phyloP scores from a whole-genome alignment of 1,140 invertebrate species.

The Physella acuta region DNA sequence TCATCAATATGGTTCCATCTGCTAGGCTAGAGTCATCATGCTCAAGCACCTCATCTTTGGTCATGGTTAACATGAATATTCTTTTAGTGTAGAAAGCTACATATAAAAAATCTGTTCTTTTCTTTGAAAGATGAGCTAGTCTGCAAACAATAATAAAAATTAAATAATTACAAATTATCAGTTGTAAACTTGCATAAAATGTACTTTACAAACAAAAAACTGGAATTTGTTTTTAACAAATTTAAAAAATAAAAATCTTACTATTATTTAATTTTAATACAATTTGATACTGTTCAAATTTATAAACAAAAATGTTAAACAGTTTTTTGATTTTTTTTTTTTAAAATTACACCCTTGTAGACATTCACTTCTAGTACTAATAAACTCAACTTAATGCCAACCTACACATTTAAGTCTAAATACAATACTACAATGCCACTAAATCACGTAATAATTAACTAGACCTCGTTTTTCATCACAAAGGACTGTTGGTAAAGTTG shows the following conservation, averaged over 20 bases:
- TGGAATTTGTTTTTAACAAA: neutral
- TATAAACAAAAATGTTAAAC: no score
- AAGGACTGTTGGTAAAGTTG: no score
- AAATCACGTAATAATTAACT: no score
- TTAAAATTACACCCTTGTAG: no score
- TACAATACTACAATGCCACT: no score
- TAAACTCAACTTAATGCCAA: no score
- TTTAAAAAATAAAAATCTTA: neutral
- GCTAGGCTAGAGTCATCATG: neutral
- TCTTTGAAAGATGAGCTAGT: neutral
- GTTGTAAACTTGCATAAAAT: neutral
- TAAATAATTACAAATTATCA: neutral
- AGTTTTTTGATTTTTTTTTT: no score
- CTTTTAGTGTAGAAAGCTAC: neutral
- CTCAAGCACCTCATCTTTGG: slow-evolving; percentile 10
- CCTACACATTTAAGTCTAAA: no score
- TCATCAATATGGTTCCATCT: slow-evolving; percentile 7
- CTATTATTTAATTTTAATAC: no score
- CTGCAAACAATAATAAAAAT: neutral
- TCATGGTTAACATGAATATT: slow-evolving; percentile 4
- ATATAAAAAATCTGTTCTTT: neutral
- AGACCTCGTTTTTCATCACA: no score
- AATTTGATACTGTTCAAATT: no score
- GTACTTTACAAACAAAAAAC: neutral
- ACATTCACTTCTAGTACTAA: no score